A percentile compares a stretch with the other conserved stretches of the same genome.
Conservation (phyloP, 2,888 invertebrate species). For the Electrophaes corylata region DNA sequence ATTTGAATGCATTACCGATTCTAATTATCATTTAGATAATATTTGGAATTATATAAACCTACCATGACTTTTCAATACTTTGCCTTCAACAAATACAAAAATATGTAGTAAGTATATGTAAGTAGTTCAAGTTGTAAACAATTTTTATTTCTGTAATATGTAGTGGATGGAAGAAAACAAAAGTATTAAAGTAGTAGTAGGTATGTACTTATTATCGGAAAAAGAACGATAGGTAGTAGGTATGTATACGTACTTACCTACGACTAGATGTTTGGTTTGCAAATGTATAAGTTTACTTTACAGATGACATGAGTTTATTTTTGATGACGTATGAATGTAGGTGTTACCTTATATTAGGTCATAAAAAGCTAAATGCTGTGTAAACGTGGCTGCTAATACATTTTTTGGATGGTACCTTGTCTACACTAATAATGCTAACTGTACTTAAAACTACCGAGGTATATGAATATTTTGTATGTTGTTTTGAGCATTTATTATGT, state of each 20-base stretch:
- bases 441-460: no score
- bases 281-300: constrained; percentile 44
- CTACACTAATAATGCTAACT: no score
- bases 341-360: constrained; percentile 26
- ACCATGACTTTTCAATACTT: constrained; percentile 27
- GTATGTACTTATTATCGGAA: no score
- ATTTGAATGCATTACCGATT: constrained; percentile 26
- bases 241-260: constrained; percentile 1
- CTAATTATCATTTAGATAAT: constrained; percentile 15
- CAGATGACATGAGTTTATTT: constrained; percentile 49
- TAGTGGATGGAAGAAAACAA: no score
- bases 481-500: no score
- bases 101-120: not conserved
- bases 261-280: constrained; percentile 38
- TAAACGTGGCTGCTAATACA: not conserved
- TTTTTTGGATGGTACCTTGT: no score
- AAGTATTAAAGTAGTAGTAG: no score
- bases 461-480: no score
- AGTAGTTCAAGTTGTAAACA: not conserved
- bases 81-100: constrained; percentile 25
- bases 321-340: constrained; percentile 42
- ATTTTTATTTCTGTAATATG: not conserved
- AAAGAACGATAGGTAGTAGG: no score
- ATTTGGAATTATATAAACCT: constrained; percentile 24
- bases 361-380: constrained; percentile 30